Evolutionary conservation across 37 sponge, comb jelly and placozoan species (phyloP), one percentile per base, ranked within the genome.

Genomic region (Beroe ovata): DNA sequence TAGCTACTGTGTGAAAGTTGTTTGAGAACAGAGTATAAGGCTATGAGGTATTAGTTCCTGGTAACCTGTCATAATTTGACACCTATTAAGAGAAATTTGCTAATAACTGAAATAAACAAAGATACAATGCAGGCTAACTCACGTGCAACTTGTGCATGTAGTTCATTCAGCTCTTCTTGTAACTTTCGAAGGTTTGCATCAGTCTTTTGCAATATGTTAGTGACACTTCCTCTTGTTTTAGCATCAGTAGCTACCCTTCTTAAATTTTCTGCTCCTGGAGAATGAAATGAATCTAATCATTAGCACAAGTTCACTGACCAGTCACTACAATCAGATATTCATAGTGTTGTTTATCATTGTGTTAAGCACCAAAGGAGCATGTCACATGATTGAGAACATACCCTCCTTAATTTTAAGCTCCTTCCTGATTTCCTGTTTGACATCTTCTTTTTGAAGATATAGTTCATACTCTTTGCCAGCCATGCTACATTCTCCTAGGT

Each of bases 111-210:
- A n/a, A n/a, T n/a, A n/a, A n/a, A n/a, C n/a, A n/a, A n/a, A n/a
- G n/a, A n/a, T n/a, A n/a, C n/a, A n/a, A n/a, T n/a, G n/a, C n/a
- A n/a, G n/a, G n/a, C n/a, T n/a, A n/a, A 77, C 84, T 39, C 2
- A 77, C 84, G 84, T 21, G 54, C 84, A 77, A 77, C 84, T 77
- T 77, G 84, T 1, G 84, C 84, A 77, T 77, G 84, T 40, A 77
- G 84, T 77, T 77, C 54, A 42, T 77, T 77, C 23, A 77, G 84
- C 28, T 77, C 84, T 23, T 77, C 84, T 54, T 77, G 84, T 8
- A 77, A 54, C 25, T 77, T 77, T 1, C 84, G 84, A 21, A 77
- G 42, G 38, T 77, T 77, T 8, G 84, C 54, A 42, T 77, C 84
- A 8, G 84, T 42, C 47, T 77, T 77, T 25, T 19, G 54, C 35